Evolutionary conservation across 2,888 invertebrate genomes (phyloP), one percentile per base, ranked within the genome.

Genomic region (Volucella bombylans): DNA sequence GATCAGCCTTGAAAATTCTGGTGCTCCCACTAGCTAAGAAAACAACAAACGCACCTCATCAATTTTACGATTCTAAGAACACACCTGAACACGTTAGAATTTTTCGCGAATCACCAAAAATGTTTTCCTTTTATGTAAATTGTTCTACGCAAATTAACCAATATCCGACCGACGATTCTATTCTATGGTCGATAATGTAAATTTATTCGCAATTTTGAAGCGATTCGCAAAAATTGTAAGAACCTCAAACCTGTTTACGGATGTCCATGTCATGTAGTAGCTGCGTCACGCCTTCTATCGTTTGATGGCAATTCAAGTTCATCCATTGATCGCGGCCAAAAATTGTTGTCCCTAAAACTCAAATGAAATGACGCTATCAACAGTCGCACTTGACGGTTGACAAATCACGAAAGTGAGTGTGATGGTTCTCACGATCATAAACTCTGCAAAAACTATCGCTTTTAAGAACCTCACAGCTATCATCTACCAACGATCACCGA

Each of bases 71-170:
- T 72, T 72, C 77, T 67, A 6, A 71, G 57, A 64, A 49, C 65
- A 49, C 31, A 18, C 47, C 45, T 45, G 10, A 73, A 73, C 62
- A 14, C 12, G 55, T 61, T 77, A 62, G 67, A 68, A 62, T 67
- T 77, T 82, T 77, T 82, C 82, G 77, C 82, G 50, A 67, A 55
- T 23, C 65, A 45, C 62, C 64, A 43, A 69, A 68, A 65, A 41
- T 61, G 76, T 82, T 76, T 76, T 76, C 65, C 71, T 74, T 65
- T 15, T 82, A 82, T 82, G 82, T 43, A 47, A 72, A 82, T 82
- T 61, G 18, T 50, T 31, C 43, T 67, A 77, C 65, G 72, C 49
- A 67, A 72, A 52, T 61, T 61, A 59, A 76, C 67, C 65, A 61
- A 49, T 59, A 67, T 55, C 49, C 59, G 47, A 54, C 49, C 59